Evolutionary conservation across 2,888 invertebrate species (phyloP).

Genomic region (Chrysomela aeneicollis): DNA sequence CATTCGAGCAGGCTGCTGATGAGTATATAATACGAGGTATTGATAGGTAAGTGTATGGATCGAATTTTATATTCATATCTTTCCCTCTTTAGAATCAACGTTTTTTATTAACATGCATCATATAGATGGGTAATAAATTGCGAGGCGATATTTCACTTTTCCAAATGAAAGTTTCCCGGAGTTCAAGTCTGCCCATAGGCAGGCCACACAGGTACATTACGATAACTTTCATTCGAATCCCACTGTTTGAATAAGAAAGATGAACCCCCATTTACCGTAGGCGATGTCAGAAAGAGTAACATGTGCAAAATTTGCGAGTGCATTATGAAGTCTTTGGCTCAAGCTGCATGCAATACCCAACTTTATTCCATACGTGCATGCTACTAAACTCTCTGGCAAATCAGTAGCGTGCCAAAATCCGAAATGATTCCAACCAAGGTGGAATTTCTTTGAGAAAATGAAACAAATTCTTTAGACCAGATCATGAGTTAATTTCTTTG

Average conservation of each 20-base stretch:
- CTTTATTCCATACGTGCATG: slow-evolving; percentile 19
- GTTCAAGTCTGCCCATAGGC: neutral
- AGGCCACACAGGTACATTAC: neutral
- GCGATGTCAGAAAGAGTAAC: slow-evolving; percentile 25
- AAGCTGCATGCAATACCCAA: slow-evolving; percentile 33
- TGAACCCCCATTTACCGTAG: slow-evolving; percentile 12
- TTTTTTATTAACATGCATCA: no score
- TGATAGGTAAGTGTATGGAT: no score
- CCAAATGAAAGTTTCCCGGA: neutral
- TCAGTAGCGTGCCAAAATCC: neutral
- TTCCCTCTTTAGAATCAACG: no score
- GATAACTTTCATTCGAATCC: neutral
- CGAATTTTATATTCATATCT: no score
- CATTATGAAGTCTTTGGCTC: slow-evolving; percentile 30
- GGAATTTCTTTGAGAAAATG: no score
- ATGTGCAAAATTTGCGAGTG: slow-evolving; percentile 33
- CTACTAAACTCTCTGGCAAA: neutral
- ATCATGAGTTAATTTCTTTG: no score
- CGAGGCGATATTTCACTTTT: neutral
- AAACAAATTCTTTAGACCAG: no score
- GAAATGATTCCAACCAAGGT: no score
- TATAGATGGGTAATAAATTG: neutral
- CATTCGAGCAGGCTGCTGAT: no score
- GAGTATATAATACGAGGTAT: no score
- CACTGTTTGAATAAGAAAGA: slow-evolving; percentile 3